A percentile compares a stretch with the other conserved stretches of the same genome.
Conservation (phyloP, 2,113 vertebrate species). For the Nannospalax galili region DNA sequence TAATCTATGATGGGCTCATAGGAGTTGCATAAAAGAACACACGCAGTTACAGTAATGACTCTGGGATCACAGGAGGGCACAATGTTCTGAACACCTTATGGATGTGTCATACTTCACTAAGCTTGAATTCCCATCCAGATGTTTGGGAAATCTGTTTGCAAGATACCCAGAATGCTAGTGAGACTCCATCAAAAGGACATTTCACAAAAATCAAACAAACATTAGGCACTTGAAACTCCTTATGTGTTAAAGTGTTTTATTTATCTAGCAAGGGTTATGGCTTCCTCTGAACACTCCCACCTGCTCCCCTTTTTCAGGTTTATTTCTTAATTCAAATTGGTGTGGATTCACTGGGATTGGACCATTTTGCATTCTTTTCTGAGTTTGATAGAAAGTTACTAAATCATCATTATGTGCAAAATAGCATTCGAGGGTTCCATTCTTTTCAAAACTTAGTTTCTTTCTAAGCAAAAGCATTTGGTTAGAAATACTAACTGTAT, state of each 20-base stretch:
- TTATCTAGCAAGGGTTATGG: not conserved
- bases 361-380: constrained; percentile 12
- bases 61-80: not conserved
- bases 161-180: not conserved
- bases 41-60: constrained; percentile 32
- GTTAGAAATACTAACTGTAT: not conserved
- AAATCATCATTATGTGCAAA: not conserved
- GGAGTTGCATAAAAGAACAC: not conserved
- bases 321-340: not conserved
- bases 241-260: not conserved
- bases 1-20: not conserved
- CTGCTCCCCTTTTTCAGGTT: not conserved
- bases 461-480: constrained; percentile 46
- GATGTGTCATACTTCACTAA: not conserved
- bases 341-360: not conserved
- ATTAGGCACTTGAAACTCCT: not conserved
- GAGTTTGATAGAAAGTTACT: constrained; percentile 42
- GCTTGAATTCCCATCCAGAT: constrained; percentile 15
- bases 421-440: not conserved
- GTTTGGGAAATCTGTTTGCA: constrained; percentile 50
- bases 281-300: not conserved
- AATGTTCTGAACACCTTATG: not conserved
- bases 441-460: not conserved
- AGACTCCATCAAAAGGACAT: constrained; percentile 27
- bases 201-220: constrained; percentile 45